phyloP scores from a whole-genome alignment of 2,113 vertebrate genomes.

The Gymnarchus niloticus region DNA sequence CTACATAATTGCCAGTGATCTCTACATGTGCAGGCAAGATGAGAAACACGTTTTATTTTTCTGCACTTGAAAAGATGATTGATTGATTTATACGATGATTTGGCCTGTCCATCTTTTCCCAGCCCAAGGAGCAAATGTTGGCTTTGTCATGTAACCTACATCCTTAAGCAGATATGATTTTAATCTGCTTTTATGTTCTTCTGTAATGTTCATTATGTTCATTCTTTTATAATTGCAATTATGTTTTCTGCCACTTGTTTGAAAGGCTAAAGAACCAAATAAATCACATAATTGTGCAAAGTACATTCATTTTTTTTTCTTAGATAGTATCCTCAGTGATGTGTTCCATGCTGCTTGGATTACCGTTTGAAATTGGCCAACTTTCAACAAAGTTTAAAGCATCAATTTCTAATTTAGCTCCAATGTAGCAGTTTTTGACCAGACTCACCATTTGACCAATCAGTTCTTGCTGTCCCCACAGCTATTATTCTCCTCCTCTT shows the following conservation, averaged over 20 bases:
- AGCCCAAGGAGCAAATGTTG: too few species aligned
- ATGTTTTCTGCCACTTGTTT: neutral
- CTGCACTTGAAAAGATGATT: too few species aligned
- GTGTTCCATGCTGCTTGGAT: neutral
- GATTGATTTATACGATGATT: too few species aligned
- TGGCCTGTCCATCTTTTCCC: too few species aligned
- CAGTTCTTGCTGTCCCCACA: neutral
- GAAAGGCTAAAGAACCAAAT: neutral
- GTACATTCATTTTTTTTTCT: neutral
- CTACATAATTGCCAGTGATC: neutral
- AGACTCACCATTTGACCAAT: too few species aligned
- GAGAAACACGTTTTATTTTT: too few species aligned
- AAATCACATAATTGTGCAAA: neutral
- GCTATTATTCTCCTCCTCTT: too few species aligned
- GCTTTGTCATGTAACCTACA: neutral
- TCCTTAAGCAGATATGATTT: neutral
- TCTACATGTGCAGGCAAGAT: neutral
- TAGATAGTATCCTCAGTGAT: neutral
- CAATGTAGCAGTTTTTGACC: neutral
- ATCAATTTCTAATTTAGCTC: neutral
- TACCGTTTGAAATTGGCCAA: neutral
- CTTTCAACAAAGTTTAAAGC: neutral
- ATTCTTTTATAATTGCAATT: neutral
- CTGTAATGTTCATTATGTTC: neutral
- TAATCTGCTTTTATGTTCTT: neutral